A percentile compares a stretch with the other conserved stretches of the same genome.
Conservation (phyloP, 2,797 vertebrate species). For the Tiaroga cobitis region DNA sequence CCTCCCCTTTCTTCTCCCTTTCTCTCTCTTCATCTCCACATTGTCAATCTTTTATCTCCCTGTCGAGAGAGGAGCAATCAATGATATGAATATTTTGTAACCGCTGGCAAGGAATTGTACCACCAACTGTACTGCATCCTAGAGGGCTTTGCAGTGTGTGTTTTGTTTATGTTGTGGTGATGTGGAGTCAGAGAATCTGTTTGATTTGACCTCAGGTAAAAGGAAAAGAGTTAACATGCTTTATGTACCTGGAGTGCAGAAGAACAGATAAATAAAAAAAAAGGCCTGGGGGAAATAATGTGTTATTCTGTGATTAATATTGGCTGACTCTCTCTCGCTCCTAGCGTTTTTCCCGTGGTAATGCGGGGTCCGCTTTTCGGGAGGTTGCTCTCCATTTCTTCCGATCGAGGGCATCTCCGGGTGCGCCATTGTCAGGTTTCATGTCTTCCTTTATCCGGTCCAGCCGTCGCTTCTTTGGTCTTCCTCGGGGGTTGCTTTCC, state of each 20-base stretch:
- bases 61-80: slow-evolving; percentile 26
- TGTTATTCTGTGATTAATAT: not conserved
- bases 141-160: not conserved
- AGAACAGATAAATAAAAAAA: not conserved
- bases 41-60: slow-evolving; percentile 26
- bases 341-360: too few species aligned
- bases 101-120: not conserved
- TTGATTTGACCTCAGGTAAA: not conserved
- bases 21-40: slow-evolving; percentile 2
- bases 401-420: too few species aligned
- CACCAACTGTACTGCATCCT: not conserved
- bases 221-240: not conserved
- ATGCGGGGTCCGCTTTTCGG: too few species aligned
- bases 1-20: not conserved
- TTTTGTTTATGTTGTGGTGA: slow-evolving; percentile 23
- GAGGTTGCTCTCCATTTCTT: too few species aligned
- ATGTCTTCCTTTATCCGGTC: too few species aligned
- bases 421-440: too few species aligned
- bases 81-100: slow-evolving; percentile 35
- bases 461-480: too few species aligned
- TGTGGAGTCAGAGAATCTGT: slow-evolving; percentile 2
- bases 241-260: not conserved
- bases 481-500: too few species aligned
- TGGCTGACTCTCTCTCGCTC: not conserved
- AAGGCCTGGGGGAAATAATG: not conserved